Evolutionary conservation across 2,888 invertebrate species (phyloP).

Genomic region (Cremastinae sp.): DNA sequence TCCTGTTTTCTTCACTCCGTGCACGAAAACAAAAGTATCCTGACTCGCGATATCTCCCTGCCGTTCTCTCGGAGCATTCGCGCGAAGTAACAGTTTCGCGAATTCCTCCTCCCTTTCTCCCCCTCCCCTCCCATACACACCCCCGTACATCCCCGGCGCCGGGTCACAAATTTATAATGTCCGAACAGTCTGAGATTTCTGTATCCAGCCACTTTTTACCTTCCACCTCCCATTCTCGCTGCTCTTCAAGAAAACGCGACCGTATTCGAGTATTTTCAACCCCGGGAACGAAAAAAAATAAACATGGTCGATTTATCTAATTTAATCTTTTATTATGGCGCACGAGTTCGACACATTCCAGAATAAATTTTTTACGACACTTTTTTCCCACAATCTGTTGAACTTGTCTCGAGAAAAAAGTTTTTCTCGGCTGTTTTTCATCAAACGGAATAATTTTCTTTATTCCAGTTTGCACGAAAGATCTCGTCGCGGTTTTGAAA

Average conservation of each 20-base stretch:
- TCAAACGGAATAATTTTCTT: too few species aligned
- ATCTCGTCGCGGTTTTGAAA: too few species aligned
- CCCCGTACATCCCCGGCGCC: slow-evolving; percentile 42
- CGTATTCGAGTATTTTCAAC: not conserved
- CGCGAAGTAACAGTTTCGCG: slow-evolving; percentile 12
- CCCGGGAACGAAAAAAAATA: slow-evolving; percentile 1
- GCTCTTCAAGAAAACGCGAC: not conserved
- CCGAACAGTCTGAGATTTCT: slow-evolving; percentile 44
- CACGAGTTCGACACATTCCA: too few species aligned
- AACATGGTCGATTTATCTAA: too few species aligned
- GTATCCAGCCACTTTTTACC: slow-evolving; percentile 16
- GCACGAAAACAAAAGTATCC: slow-evolving; percentile 60
- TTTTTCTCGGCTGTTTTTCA: too few species aligned
- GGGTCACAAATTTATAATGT: slow-evolving; percentile 56
- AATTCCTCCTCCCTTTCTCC: not conserved
- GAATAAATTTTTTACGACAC: too few species aligned
- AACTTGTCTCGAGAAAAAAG: too few species aligned
- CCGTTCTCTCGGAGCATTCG: slow-evolving; percentile 2
- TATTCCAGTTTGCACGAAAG: too few species aligned
- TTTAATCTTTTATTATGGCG: too few species aligned
- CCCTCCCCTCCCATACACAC: slow-evolving; percentile 13
- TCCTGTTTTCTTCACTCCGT: slow-evolving; percentile 48
- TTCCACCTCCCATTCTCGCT: not conserved
- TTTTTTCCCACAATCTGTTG: too few species aligned
- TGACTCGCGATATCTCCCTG: slow-evolving; percentile 26